Evolutionary conservation across 2,888 invertebrate genomes (phyloP).

Genomic region (Coelopa pilipes): DNA sequence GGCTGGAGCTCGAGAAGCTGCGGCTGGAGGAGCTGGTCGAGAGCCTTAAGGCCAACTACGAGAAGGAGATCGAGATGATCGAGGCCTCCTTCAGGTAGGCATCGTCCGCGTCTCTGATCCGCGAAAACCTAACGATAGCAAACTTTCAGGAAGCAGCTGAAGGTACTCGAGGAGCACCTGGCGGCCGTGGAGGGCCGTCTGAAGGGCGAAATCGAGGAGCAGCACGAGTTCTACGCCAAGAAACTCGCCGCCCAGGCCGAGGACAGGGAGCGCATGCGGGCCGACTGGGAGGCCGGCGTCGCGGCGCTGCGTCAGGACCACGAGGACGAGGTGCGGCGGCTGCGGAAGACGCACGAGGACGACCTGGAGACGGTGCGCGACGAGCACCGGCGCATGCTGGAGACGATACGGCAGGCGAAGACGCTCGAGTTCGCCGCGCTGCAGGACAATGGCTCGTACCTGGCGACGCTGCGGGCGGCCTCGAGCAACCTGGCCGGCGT

Average conservation of each 20-base stretch:
- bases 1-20: conserved; percentile 62
- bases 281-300: conserved; percentile 53
- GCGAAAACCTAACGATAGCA: background rate
- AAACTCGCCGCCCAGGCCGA: conserved; percentile 54
- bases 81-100: conserved; percentile 64
- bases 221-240: conserved; percentile 54
- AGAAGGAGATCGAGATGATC: conserved; percentile 65
- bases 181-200: conserved; percentile 59
- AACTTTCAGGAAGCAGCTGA: conserved; percentile 61
- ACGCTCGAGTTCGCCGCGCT: conserved; percentile 61
- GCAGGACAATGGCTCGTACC: conserved; percentile 64
- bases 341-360: conserved; percentile 59
- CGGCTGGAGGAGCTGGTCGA: conserved; percentile 64
- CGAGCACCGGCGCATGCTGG: conserved; percentile 58
- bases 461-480: conserved; percentile 61
- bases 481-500: conserved; percentile 58
- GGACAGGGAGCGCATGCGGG: conserved; percentile 52
- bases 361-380: conserved; percentile 56
- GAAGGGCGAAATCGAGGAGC: conserved; percentile 55
- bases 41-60: conserved; percentile 64
- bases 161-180: conserved; percentile 60
- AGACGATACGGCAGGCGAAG: conserved; percentile 64
- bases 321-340: conserved; percentile 57
- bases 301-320: conserved; percentile 55
- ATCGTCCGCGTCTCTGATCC: no score